Base-by-base conservation (phyloP, 2,888 invertebrate genomes). In the Eupeodes latifasciatus region DNA sequence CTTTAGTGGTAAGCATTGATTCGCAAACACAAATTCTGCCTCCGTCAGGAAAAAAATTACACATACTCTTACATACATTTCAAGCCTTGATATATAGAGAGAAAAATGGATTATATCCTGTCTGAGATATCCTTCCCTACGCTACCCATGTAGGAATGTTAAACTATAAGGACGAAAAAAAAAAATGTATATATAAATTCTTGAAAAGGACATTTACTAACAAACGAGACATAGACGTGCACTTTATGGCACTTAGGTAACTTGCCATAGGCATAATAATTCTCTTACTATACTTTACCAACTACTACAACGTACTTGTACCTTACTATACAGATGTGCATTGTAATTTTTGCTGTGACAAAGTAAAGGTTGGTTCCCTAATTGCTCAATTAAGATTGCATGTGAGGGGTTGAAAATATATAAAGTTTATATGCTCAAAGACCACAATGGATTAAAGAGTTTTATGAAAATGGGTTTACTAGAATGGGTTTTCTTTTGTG, bases 211-310 rank as follows among this genome's bases (percentile, higher is more conserved):
- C 66, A 81, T 47, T 55, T 67, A 36, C 67, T 77, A 71, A 80
- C 75, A 75, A 76, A 80, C 75, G 64, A 85, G 71, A 71, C 57
- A 57, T 36, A 80, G 80, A 76, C 71, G 71, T 80, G 81, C 67
- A 77, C 77, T 81, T 81, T 61, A 81, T 77, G 61, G 81, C 72
- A 74, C 71, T 85, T 78, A 72, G 59, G 61, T 34, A 49, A n/a
- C 51, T 12, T 36, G 47, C 61, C 47, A 5, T 53, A 77, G 84
- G 69, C 80, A 14, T 16, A 69, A 14, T 16, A 69, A 12, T 55
- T 55, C 12, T 55, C 36, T 61, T 16, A 5, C n/a, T n/a, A 9
- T 51, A 66, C 49, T 83, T 55, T 2, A 53, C 40, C n/a, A 53
- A 14, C 19, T 19, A 14, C 19, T 9, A 27, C 9, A 0, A n/a